A percentile compares a stretch with the other conserved stretches of the same genome.
Evolutionary conservation across 2,113 vertebrate genomes (phyloP).

Genomic region (Epinephelus moara): DNA sequence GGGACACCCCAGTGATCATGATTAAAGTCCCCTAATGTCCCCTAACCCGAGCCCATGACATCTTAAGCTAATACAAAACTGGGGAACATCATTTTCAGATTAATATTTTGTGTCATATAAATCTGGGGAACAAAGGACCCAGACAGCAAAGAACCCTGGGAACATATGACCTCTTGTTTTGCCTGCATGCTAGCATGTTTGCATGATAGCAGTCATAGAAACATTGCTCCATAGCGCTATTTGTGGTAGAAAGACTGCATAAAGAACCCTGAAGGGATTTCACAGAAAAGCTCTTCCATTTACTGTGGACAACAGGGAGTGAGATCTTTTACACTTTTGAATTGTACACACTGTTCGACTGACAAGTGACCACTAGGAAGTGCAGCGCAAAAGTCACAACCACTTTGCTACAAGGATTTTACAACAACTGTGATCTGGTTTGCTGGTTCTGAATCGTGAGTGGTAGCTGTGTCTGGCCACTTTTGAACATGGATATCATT

Average conservation of each 20-base stretch:
- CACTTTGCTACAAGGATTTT: neutral
- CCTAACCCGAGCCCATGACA: too few relatives aligned
- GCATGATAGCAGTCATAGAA: neutral
- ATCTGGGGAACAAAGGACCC: too few relatives aligned
- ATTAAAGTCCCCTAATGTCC: too few relatives aligned
- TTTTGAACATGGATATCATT: neutral
- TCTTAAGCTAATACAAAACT: too few relatives aligned
- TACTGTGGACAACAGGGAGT: neutral
- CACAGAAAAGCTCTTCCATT: neutral
- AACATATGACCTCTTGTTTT: neutral
- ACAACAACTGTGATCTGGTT: neutral
- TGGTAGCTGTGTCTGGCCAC: neutral
- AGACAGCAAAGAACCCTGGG: too few relatives aligned
- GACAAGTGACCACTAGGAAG: neutral
- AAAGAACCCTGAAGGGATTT: neutral
- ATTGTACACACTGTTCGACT: neutral
- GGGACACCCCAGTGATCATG: too few relatives aligned
- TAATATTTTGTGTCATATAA: too few relatives aligned
- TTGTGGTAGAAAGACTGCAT: neutral
- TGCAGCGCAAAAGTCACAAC: neutral
- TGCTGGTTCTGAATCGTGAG: neutral
- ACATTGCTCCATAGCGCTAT: neutral
- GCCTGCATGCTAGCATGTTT: neutral
- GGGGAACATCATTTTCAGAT: too few relatives aligned
- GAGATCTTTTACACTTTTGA: neutral